Base-by-base conservation (phyloP, 2,888 invertebrate species). In the Lomographa bimaculata region DNA sequence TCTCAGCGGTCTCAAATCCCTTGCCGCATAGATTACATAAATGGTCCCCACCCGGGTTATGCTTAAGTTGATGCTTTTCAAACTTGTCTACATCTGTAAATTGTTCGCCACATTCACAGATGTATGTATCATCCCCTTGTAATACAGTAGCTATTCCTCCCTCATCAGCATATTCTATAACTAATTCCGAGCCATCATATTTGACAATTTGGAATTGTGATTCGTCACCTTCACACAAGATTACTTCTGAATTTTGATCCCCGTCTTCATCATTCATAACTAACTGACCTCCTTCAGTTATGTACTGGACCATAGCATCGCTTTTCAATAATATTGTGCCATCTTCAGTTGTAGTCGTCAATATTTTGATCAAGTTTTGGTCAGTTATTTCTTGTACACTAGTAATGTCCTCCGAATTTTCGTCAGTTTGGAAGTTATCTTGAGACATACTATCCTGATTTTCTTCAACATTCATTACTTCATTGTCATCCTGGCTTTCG, bases 111-210 rank as follows among this genome's bases (percentile, higher is more conserved):
- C 90, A 89, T 3, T 84, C 86, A 56, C 90, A 90, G 3, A 87
- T 44, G 35, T 82, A 87, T 17, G 79, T 69, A 0, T 85, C 82
- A 54, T 87, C 82, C 19, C 81, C 81, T 48, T 85, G 83, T 5
- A 85, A 50, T 3, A 84, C 78, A 1, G 83, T 81, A 9, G 84
- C 72, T 20, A 84, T 76, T 58, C 84, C 71, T 19, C 75, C 75
- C 3, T 84, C 89, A 55, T 86, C 86, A 1, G 82, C 75, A 62
- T 89, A 89, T 51, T 89, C 85, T 34, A 89, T 89, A 0, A 89
- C 80, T 7, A 89, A 51, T 47, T 89, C 87, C 1, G 81, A 79
- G 0, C 81, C 86, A 46, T 89, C 85, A 60, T 80, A 84, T 50
- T 87, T 89, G 0, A 89, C 48, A 24, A 89, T 81, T 59, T 87